Conservation (phyloP, 2,113 vertebrate genomes). For the Ophiodon elongatus region DNA sequence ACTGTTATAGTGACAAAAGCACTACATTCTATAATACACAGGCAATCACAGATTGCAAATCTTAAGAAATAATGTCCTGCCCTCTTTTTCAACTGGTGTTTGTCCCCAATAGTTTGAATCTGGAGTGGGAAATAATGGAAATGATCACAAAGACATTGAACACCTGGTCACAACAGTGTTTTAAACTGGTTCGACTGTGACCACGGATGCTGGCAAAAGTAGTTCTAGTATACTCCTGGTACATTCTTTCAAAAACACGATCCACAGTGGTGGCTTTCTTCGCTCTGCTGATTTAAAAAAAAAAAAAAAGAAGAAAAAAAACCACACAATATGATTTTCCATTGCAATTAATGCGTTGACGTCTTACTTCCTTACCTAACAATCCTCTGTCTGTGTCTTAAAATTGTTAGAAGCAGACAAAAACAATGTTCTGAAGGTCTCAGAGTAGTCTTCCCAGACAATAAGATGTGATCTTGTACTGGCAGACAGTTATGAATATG, state of each 20-base stretch:
- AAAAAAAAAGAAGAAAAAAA: neutral
- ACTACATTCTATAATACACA: conserved; percentile 87
- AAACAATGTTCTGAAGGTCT: neutral
- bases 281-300: neutral
- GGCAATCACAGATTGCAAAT: conserved; percentile 99
- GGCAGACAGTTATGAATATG: neutral
- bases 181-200: conserved; percentile 8
- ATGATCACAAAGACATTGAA: conserved; percentile 39
- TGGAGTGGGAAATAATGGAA: conserved; percentile 16
- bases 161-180: neutral
- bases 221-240: conserved; percentile 5
- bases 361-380: neutral
- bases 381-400: conserved; percentile 12
- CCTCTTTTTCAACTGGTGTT: conserved; percentile 30
- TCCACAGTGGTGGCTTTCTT: neutral
- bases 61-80: conserved; percentile 74
- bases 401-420: neutral
- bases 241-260: conserved; percentile 52
- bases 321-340: neutral
- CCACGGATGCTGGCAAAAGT: conserved; percentile 1
- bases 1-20: conserved; percentile 88
- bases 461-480: neutral
- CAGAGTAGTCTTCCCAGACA: neutral
- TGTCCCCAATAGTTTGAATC: conserved; percentile 55
- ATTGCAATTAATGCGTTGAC: conserved; percentile 6